Base-by-base conservation (phyloP, 2,797 vertebrate genomes). In the Argentina silus region DNA sequence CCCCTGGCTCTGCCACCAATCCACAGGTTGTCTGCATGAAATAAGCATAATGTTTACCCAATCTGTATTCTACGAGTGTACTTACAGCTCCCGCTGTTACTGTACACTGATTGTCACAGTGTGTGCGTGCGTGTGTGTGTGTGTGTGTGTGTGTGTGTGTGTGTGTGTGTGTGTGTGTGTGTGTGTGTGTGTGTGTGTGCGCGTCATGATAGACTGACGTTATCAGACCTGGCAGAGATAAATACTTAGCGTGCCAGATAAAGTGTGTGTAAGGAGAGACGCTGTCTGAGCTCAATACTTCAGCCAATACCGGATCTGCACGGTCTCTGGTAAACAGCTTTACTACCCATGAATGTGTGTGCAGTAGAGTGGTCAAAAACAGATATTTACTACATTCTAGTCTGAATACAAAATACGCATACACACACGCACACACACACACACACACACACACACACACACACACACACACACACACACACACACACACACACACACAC, bases 21-120 rank as follows among this genome's bases (percentile, higher is more conserved):
- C 74, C 50, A 66, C 74, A 57, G 74, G 67, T 76, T 70, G 68
- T 66, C 23, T 65, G 51, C 14, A 59, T 70, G 53, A 70, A 59
- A 45, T 17, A 43, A 19, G 21, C 36, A 14, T 45, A 21, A 50
- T 44, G 12, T 19, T 62, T 7, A 65, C 51, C 21, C 44, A 15
- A 21, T 36, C 74, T 27, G 27, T 17, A 57, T n/a, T 27, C 21
- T 55, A 19, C 55, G 44, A 48, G 19, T 57, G 42, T 10, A 57
- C 44, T 42, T 15, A 59, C 23, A 17, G 9, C 12, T 8, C n/a
- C 6, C 48, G 23, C 27, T 61, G 11, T 17, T 10, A 12, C 15
- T 43, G 55, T 57, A 19, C 27, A 11, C 19, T 56, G 15, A 7
- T 6, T 59, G 55, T 57, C 15, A 7, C 9, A 27, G 23, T 60